Percentiles rank a stretch among this genome's conserved stretches.
These are phyloP conservation scores for Mastomys natalensis DNA, from an alignment of 2,113 vertebrate species.

Conservation along the genomic window DNA sequence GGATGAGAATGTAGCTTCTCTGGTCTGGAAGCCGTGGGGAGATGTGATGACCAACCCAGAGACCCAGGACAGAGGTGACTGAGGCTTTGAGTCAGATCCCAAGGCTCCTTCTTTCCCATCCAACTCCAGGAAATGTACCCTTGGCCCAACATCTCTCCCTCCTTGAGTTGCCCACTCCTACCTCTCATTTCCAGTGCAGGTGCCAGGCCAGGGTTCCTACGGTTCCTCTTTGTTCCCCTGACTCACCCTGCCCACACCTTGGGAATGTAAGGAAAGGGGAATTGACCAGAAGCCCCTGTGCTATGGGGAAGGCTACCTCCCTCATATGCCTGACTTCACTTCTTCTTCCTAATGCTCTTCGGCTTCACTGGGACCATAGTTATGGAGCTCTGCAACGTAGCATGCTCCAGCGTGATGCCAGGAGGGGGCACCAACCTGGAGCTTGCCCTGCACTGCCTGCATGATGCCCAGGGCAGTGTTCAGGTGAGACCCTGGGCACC, in stretches of 20 bases:
- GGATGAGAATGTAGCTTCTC: slow-evolving; percentile 81
- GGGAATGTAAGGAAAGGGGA: neutral
- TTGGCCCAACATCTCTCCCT: accelerated
- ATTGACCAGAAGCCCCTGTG: neutral
- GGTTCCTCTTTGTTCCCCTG: neutral
- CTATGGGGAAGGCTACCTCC: neutral
- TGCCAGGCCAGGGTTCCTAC: neutral
- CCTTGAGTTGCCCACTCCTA: accelerated
- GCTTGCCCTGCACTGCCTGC: slow-evolving; percentile 88
- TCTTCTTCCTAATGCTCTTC: neutral
- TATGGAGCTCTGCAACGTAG: slow-evolving; percentile 84
- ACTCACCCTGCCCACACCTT: neutral
- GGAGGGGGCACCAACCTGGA: slow-evolving; percentile 89
- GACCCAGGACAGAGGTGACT: slow-evolving; percentile 84
- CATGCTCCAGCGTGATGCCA: slow-evolving; percentile 88
- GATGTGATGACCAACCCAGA: slow-evolving; percentile 82
- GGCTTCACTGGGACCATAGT: slow-evolving; percentile 74
- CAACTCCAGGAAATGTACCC: neutral
- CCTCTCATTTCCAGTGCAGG: neutral
- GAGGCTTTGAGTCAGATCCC: neutral
- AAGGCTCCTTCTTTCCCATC: neutral
- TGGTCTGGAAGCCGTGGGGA: slow-evolving; percentile 89
- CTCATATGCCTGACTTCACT: slow-evolving; percentile 9
- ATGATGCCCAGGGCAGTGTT: slow-evolving; percentile 85
- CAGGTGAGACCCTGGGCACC: slow-evolving; percentile 80